Evolutionary conservation across 2,888 invertebrate genomes (phyloP), one percentile per base, ranked within the genome.

Genomic region (Serrognathus titanus): DNA sequence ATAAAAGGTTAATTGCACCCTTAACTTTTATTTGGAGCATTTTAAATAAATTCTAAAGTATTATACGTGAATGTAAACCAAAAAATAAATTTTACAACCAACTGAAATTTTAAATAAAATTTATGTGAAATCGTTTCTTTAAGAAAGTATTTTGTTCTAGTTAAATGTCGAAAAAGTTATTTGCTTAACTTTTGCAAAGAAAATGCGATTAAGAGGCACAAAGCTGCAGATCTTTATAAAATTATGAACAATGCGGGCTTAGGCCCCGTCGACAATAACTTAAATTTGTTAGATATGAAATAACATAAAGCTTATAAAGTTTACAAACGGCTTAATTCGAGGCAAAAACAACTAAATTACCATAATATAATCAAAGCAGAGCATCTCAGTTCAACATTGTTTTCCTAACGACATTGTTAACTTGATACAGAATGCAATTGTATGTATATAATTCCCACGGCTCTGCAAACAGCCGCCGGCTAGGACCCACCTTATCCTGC

Each of bases 381-480:
- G 58, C 58, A 61, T 64, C 64, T 63, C 62, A 59, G 63, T 58
- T 47, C 59, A 64, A 63, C 64, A 63, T 63, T 63, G 64, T 63
- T 64, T 63, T 62, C 59, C 59, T 59, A 61, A 61, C 62, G 63
- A 63, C 64, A 63, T 61, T 63, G 64, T 64, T 64, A 64, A 64
- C 62, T 64, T 59, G 64, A 62, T 64, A 62, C 63, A 61, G 61
- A 63, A 63, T 63, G 63, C 64, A 63, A 64, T 64, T 64, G 64
- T 64, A 63, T 58, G 64, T 60, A 59, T 66, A 63, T 66, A 66
- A 66, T 66, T 66, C 66, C 62, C 63, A 57, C 59, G 64, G 60
- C 62, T 66, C 57, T 55, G 61, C 65, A 65, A 66, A 66, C 66
- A 66, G 61, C 66, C 63, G 48, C 48, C 51, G 63, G 66, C 61